Evolutionary conservation across 2,888 invertebrate genomes (phyloP), one percentile per base, ranked within the genome.

Genomic region (Drosophila paramelanica): DNA sequence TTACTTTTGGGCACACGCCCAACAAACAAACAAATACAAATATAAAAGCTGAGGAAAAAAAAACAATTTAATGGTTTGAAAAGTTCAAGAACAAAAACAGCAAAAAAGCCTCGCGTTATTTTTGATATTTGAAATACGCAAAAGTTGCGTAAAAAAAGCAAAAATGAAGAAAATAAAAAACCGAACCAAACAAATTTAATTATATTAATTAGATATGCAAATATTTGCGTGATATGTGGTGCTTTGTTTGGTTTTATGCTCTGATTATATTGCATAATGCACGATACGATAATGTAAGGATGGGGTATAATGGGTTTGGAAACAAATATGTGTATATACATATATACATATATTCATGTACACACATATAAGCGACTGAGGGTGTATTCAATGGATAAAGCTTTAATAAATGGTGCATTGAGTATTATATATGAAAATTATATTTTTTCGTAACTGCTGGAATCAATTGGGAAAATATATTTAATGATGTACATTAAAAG

Each of bases 141-240:
- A 13, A 60, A 41, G 20, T 11, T 3, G 11, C 10, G 8, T 5
- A 14, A 25, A 14, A 49, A 25, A 36, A 25, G 8, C 3, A 14
- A 31, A 14, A 50, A 25, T 27, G 25, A 10, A 53, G n/a, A 23
- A 53, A 20, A 39, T 0, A 7, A 14, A 5, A 17, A 42, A 31
- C 36, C 36, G 5, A 36, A 36, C 36, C 36, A 13, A 13, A 17
- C 14, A 66, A 77, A 65, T 81, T 53, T 72, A 82, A 73, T 67
- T 51, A 79, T 75, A 77, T 71, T 85, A 78, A 88, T 82, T 85
- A 85, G 68, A 70, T 82, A 80, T 79, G 79, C 72, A 79, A 88
- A 88, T 86, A 83, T 85, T 85, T 75, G 83, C 84, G 83, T 88
- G 88, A 58, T 72, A 76, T 83, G 71, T 67, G 73, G 81, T 67